Evolutionary conservation across 2,113 vertebrate genomes (phyloP), one percentile per base, ranked within the genome.

Genomic region (Equus przewalskii): DNA sequence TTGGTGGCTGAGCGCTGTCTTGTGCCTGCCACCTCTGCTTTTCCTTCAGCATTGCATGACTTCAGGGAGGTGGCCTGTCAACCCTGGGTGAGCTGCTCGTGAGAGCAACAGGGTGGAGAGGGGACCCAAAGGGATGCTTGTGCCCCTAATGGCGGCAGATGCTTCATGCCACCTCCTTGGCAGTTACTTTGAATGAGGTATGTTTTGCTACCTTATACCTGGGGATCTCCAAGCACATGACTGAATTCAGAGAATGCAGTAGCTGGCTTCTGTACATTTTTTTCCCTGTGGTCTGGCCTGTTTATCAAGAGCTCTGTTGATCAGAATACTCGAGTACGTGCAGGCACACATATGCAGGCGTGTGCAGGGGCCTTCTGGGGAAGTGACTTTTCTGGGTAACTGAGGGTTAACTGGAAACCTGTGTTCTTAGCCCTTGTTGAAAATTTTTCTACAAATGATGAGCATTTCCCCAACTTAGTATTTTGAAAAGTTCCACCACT

Each of bases 391-490:
- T 98, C 97, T 94, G 97, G 96, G 97, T 96, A 97, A 92, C 28
- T 26, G 89, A 98, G 96, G 96, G 92, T 98, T 98, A 98, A 97
- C 97, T 97, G 97, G 97, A 98, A 97, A 64, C 54, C 72, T 44
- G 10, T 33, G 72, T 76, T 96, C 73, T 89, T 94, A 64, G 5
- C 33, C 64, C 51, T 79, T 86, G 65, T 94, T 84, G 89, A 97
- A 93, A 96, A 96, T 16, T 78, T 96, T 91, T 98, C 96, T 97
- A 84, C 95, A 97, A 96, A 97, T 95, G 95, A 97, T 56, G 79
- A 58, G 62, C 95, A 94, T 98, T 98, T 97, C 97, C 86, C 96
- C 94, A 85, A 69, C 64, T 97, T 93, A 73, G 87, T 96, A 75
- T 93, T 97, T 91, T 96, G 96, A 96, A 96, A 96, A 97, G 96